A percentile compares a stretch with the other conserved stretches of the same genome.
These are phyloP conservation scores for Pinctada fucata DNA, from an alignment of 2,888 invertebrate species.

Conservation along the genomic window DNA sequence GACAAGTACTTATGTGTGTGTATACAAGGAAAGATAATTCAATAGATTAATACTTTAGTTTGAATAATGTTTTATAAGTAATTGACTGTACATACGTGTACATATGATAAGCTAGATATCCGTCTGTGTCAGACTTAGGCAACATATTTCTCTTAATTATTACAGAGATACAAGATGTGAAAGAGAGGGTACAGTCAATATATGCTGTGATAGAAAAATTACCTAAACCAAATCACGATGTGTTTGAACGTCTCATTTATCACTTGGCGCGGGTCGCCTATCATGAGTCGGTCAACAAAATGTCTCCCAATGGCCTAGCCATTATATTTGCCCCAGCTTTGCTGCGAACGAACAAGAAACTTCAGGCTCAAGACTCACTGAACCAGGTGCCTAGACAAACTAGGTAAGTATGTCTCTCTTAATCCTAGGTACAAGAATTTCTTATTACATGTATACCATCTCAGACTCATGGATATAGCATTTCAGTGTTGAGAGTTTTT, in stretches of 20 bases:
- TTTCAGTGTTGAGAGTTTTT: too few species aligned
- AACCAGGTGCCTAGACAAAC: conserved; percentile 93
- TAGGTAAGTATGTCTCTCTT: conserved; percentile 76
- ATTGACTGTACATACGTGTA: too few species aligned
- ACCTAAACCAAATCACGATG: conserved; percentile 91
- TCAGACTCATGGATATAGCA: too few species aligned
- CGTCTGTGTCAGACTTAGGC: too few species aligned
- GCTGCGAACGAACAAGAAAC: conserved; percentile 89
- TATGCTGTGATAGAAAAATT: conserved; percentile 92
- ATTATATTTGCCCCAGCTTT: conserved; percentile 97
- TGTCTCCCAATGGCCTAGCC: conserved; percentile 93
- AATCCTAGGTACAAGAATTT: too few species aligned
- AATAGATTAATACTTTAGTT: too few species aligned
- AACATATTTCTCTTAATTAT: background rate
- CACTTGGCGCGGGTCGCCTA: conserved; percentile 93
- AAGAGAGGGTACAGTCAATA: conserved; percentile 89
- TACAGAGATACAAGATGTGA: conserved; percentile 86
- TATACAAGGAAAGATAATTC: too few species aligned
- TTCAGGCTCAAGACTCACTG: conserved; percentile 94
- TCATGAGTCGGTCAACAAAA: conserved; percentile 91
- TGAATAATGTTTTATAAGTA: too few species aligned
- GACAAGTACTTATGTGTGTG: too few species aligned
- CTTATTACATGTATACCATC: too few species aligned
- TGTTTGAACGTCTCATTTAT: conserved; percentile 94
- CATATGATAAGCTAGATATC: too few species aligned